Base-by-base conservation (phyloP, 1,140 invertebrate genomes). In the Neodiprion virginianus region DNA sequence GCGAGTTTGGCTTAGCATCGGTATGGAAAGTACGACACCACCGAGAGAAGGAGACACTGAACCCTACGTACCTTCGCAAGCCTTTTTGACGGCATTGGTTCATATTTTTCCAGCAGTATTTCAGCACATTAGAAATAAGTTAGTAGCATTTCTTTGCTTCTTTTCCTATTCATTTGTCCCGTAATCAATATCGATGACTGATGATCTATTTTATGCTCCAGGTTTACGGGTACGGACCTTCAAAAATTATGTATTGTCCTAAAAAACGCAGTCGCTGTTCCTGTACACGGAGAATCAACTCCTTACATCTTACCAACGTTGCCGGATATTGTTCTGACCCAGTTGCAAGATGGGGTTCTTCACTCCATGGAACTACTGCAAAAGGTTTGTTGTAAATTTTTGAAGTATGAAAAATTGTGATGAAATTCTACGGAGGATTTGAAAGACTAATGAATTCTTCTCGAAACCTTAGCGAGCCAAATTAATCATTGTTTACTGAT, bases 81-180 rank as follows among this genome's bases (percentile, higher is more conserved):
- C 95, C 76, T 99, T 98, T 88, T 91, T 99, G 40, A 97, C 97
- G 0, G 95, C 97, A 1, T 90, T 98, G 7, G 94, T 98, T 77
- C 96, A 98, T 88, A 98, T 98, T 83, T 98, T 99, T 86, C 96
- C 97, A 17, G 93, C 94, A 67, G 92, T 99, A 72, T 98, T 98
- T 88, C 94, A 95, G 76, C 95, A 97, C 82, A 96, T 98, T 76
- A 94, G 95, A 89, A 89, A 91, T 79, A 94, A 92, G 91, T 96
- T 89, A 89, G 89, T 89, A 67, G 48, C 53, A 69, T 47, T 40
- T 75, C 50, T 75, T 77, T 77, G 72, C 17, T 47, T 28, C 65
- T 72, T 69, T 53, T 23, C 17, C 40, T 66, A 75, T 67, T 21
- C 40, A 72, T 50, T n/a, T 5, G 47, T 48, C 53, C 66, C 1